phyloP scores from a whole-genome alignment of 2,797 vertebrate species.

The Sebastes vulpes region DNA sequence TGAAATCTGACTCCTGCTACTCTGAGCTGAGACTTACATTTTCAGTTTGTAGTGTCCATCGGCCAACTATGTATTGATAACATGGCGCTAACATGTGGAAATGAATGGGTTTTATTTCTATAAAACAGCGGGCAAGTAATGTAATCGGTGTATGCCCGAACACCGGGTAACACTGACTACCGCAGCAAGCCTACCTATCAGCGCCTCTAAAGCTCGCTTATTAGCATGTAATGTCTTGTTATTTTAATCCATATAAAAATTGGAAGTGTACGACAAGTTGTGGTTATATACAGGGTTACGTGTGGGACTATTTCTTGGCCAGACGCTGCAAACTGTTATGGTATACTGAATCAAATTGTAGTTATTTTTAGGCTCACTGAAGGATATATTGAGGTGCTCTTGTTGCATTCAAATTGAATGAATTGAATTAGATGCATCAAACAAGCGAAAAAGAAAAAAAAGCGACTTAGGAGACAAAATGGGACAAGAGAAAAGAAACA shows the following conservation, averaged over 20 bases:
- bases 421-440: neutral
- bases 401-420: neutral
- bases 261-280: neutral
- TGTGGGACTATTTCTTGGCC: neutral
- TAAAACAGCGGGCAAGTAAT: too few species aligned
- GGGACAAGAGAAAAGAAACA: slow-evolving; percentile 46
- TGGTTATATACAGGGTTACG: neutral
- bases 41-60: too few species aligned
- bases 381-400: neutral
- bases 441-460: neutral
- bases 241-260: neutral
- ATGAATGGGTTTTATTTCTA: too few species aligned
- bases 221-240: neutral
- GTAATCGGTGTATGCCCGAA: too few species aligned
- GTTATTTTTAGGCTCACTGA: neutral
- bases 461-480: slow-evolving; percentile 21
- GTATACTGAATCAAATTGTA: neutral
- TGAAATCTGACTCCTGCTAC: too few species aligned
- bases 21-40: too few species aligned
- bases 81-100: too few species aligned
- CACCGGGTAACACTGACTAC: too few species aligned
- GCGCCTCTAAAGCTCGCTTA: too few species aligned
- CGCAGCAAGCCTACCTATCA: too few species aligned
- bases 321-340: neutral
- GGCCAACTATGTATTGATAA: too few species aligned